Evolutionary conservation across 1,140 invertebrate species (phyloP), one percentile per base, ranked within the genome.

Genomic region (Marisa cornuarietis): DNA sequence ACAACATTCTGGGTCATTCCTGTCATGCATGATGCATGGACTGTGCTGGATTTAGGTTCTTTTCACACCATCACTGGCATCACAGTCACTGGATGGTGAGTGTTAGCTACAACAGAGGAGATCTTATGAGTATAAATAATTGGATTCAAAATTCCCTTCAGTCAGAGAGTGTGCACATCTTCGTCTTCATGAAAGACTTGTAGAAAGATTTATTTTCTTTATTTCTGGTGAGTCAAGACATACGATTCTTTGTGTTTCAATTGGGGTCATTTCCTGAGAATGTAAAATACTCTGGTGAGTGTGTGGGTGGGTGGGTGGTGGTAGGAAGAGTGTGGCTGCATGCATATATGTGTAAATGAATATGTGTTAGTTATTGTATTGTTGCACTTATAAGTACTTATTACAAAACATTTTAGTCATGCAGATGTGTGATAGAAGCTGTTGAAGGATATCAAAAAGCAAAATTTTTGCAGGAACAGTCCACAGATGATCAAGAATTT

Each of bases 31-130:
- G 83, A 87, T 75, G 87, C 86, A 20, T 90, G 89, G 89, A 85
- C 84, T 3, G 82, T 89, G 7, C 81, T 90, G 72, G 87, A 90
- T 76, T 80, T 90, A 13, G 81, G 85, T n/a, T 71, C 83, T 71
- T 79, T 82, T 16, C 87, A 90, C 79, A 87, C 84, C 51, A 79
- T 90, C 31, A 87, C 87, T 62, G 88, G 88, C 49, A 86, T 90
- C 22, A 86, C 85, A 24, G 81, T 90, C 24, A 86, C 84, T 83
- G 87, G 88, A 62, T 90, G 89, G 89, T 88, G 80, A 31, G 85
- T 85, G 42, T 49, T 3, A 54, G 24, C 16, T 69, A 42, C 31
- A 42, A 14, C 54, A 58, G 11, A 58, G 52, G 52, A 54, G 11
- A 58, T 9, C 54, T 18, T 58, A 11, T 58, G 54, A 58, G 54